A percentile compares a stretch with the other conserved stretches of the same genome.
Conservation (phyloP, 2,113 vertebrate species). For the Galeopterus variegatus region DNA sequence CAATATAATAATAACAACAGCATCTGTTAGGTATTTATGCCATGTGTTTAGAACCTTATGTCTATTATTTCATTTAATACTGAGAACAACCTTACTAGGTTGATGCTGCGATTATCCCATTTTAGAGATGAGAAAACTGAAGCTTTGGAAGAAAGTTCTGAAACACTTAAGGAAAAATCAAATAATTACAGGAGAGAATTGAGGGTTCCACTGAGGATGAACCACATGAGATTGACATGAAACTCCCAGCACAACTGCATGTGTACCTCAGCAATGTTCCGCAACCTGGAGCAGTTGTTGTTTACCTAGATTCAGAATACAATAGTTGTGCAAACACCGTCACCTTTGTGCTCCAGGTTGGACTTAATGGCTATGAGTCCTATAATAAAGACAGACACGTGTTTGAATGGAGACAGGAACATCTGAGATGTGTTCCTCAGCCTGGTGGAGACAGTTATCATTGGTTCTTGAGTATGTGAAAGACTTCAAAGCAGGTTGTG, state of each 20-base stretch:
- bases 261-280: neutral
- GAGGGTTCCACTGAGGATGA: neutral
- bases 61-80: constrained; percentile 7
- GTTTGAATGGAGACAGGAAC: neutral
- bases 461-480: neutral
- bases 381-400: neutral
- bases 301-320: neutral
- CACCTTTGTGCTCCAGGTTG: neutral
- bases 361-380: neutral
- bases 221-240: too few relatives aligned
- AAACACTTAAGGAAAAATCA: neutral
- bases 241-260: neutral
- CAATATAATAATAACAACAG: neutral
- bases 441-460: neutral
- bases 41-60: neutral
- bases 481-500: neutral
- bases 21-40: neutral
- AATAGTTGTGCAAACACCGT: neutral
- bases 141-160: constrained; percentile 5
- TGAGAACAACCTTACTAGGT: neutral
- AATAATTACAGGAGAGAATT: neutral
- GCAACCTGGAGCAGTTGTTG: neutral
- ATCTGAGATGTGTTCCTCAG: neutral
- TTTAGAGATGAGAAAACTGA: neutral
- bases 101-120: neutral